Conservation (phyloP, 2,888 invertebrate genomes). For the Blomia tropicalis region DNA sequence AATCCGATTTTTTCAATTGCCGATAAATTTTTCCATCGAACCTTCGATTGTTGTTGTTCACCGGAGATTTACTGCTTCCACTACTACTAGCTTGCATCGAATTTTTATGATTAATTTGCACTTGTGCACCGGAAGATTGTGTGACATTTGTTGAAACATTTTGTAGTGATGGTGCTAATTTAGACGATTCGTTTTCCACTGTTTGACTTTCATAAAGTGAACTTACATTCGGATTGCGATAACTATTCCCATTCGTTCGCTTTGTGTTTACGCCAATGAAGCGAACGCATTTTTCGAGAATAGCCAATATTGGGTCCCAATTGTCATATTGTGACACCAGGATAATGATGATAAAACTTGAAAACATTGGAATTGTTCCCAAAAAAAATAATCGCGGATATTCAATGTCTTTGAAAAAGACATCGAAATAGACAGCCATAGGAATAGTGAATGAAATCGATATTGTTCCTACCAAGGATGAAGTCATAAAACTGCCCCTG, state of each 20-base stretch:
- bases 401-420: conserved; percentile 48
- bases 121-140: not conserved
- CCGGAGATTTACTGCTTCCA: too few species aligned
- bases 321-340: conserved; percentile 58
- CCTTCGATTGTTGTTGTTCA: not conserved
- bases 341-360: conserved; percentile 55
- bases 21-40: conserved; percentile 5
- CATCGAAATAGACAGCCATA: conserved; percentile 69
- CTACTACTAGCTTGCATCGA: too few species aligned
- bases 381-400: conserved; percentile 51
- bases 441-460: conserved; percentile 73
- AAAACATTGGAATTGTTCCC: conserved; percentile 58
- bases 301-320: conserved; percentile 54
- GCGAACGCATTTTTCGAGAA: not conserved
- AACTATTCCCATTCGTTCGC: not conserved
- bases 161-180: not conserved
- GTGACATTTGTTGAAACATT: not conserved
- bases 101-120: not conserved
- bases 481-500: conserved; percentile 87
- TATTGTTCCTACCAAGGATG: conserved; percentile 69
- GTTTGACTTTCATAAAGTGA: not conserved
- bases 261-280: not conserved
- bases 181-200: not conserved
- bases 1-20: not conserved
- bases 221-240: not conserved